phyloP scores from a whole-genome alignment of 2,797 vertebrate species.

The Myotis daubentonii region DNA sequence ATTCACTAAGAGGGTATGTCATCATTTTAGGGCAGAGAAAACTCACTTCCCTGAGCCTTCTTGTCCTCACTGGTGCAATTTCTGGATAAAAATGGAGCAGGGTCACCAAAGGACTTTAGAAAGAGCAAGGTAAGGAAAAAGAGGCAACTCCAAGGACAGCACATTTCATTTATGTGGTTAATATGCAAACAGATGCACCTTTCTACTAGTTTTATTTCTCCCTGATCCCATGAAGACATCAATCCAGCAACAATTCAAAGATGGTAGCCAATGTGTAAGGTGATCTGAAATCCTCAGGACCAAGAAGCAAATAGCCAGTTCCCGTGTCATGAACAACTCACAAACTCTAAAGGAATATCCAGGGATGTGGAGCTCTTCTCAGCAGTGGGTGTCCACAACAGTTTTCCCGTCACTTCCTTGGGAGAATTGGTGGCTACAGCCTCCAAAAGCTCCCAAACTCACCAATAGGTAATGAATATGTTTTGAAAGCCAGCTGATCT shows the following conservation, averaged over 20 bases:
- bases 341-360: neutral
- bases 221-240: neutral
- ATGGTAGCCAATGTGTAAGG: neutral
- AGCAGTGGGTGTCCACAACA: neutral
- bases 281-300: constrained; percentile 17
- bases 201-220: neutral
- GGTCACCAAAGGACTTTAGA: neutral
- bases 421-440: neutral
- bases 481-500: constrained; percentile 41
- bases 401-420: constrained; percentile 4
- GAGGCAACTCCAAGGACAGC: neutral
- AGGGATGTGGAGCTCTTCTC: neutral
- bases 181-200: neutral
- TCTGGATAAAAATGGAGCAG: neutral
- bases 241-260: neutral
- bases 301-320: neutral
- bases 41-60: neutral
- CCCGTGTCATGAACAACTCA: neutral
- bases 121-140: neutral
- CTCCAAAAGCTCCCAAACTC: neutral
- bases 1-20: neutral
- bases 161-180: neutral
- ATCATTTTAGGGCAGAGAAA: neutral
- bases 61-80: neutral
- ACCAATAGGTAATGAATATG: neutral